Evolutionary conservation across 2,888 invertebrate species (phyloP).

Genomic region (Agriopis leucophaearia): DNA sequence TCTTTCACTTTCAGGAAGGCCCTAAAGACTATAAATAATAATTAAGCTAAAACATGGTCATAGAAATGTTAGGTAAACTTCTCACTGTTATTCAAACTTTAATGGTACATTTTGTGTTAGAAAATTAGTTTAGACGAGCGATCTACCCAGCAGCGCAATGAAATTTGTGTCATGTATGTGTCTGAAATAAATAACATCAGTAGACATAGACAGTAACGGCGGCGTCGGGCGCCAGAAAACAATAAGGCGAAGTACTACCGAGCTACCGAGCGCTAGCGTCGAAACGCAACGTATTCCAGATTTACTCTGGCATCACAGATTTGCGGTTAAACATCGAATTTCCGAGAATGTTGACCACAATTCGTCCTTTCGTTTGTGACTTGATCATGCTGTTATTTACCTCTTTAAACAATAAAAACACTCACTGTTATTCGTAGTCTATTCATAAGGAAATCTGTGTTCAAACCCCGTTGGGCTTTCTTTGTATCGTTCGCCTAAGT

Average conservation of each 20-base stretch:
- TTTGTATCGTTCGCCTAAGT: background rate
- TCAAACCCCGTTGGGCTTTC: background rate
- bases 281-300: background rate
- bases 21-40: no score
- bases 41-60: no score
- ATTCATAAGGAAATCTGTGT: background rate
- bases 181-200: slow-evolving; percentile 33
- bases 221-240: slow-evolving; percentile 36
- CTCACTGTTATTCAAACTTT: no score
- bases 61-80: no score
- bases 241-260: slow-evolving; percentile 25
- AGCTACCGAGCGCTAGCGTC: background rate
- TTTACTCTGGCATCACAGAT: slow-evolving; percentile 10
- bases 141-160: background rate
- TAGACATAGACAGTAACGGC: slow-evolving; percentile 39
- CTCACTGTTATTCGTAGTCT: no score
- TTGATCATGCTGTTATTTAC: slow-evolving; percentile 6
- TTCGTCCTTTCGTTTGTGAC: slow-evolving; percentile 18
- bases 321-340: slow-evolving; percentile 28
- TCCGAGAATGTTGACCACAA: slow-evolving; percentile 28
- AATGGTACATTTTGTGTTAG: background rate
- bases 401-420: background rate
- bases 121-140: background rate
- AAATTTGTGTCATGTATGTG: slow-evolving; percentile 34
- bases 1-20: no score